A percentile compares a stretch with the other conserved stretches of the same genome.
Conservation (phyloP, 2,888 invertebrate species). For the Hirtodrosophila histrioides region DNA sequence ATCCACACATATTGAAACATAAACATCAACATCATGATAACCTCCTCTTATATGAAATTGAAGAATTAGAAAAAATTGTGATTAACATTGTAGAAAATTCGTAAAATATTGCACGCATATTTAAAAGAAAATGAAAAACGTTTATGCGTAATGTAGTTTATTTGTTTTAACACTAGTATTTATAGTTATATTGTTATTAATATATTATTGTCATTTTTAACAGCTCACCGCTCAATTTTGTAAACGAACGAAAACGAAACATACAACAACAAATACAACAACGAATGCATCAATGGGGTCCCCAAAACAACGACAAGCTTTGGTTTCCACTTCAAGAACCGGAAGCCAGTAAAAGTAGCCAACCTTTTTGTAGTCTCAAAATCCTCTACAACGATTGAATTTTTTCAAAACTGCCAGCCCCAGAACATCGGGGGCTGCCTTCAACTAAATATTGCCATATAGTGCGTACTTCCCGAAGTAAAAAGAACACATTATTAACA, state of each 20-base stretch:
- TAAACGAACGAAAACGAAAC: conserved; percentile 76
- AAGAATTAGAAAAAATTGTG: conserved; percentile 45
- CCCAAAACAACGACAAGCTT: conserved; percentile 54
- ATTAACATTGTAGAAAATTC: conserved; percentile 49
- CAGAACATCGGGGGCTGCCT: conserved; percentile 36
- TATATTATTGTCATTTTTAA: conserved; percentile 6
- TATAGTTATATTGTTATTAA: conserved; percentile 8
- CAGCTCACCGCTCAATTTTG: conserved; percentile 80
- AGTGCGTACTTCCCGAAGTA: conserved; percentile 67
- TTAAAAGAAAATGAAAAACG: background rate
- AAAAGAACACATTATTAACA: conserved; percentile 30
- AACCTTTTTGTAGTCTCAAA: conserved; percentile 48
- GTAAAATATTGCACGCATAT: conserved; percentile 50
- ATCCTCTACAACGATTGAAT: conserved; percentile 76
- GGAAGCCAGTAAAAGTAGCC: conserved; percentile 55
- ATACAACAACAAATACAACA: conserved; percentile 48
- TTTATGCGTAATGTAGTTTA: conserved; percentile 10
- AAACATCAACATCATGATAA: conserved; percentile 29
- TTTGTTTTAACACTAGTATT: conserved; percentile 25
- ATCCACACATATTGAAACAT: conserved; percentile 1
- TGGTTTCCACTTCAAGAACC: conserved; percentile 40
- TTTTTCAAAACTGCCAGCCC: conserved; percentile 71
- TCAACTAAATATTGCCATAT: conserved; percentile 51
- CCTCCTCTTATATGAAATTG: conserved; percentile 3
- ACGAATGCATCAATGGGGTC: conserved; percentile 73